Conservation (phyloP, 2,113 vertebrate genomes). For the Seriola aureovittata region DNA sequence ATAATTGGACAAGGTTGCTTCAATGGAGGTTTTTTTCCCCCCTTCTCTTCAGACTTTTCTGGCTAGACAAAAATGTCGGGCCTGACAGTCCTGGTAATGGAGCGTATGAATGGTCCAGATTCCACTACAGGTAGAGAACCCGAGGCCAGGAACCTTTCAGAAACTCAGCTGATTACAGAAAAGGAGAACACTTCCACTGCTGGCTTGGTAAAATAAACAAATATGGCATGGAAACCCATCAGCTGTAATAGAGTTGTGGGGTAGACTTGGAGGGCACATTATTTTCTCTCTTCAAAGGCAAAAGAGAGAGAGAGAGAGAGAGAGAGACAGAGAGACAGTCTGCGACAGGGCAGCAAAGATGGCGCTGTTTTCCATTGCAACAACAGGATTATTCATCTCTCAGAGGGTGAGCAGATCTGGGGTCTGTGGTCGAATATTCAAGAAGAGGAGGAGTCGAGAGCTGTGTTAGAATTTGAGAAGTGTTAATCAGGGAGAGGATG, state of each 20-base stretch:
- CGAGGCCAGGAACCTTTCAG: slow-evolving; percentile 67
- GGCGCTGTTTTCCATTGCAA: slow-evolving; percentile 54
- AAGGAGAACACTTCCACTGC: slow-evolving; percentile 64
- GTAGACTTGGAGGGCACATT: slow-evolving; percentile 42
- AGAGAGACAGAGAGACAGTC: background rate
- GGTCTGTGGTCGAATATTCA: slow-evolving; percentile 61
- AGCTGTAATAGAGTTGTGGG: slow-evolving; percentile 46
- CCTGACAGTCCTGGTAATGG: slow-evolving; percentile 74
- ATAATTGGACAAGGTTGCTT: slow-evolving; percentile 60
- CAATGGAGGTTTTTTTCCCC: slow-evolving; percentile 24
- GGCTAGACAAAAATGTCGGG: slow-evolving; percentile 63
- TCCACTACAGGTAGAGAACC: slow-evolving; percentile 72
- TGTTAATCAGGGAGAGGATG: slow-evolving; percentile 97
- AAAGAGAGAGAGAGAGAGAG: slow-evolving; percentile 11
- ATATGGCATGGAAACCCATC: slow-evolving; percentile 65
- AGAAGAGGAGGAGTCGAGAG: slow-evolving; percentile 86
- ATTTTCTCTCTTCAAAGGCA: slow-evolving; percentile 56
- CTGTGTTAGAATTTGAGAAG: slow-evolving; percentile 92
- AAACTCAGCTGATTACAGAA: slow-evolving; percentile 77
- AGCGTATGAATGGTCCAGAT: slow-evolving; percentile 69
- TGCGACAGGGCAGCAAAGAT: slow-evolving; percentile 75
- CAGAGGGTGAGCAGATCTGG: slow-evolving; percentile 58
- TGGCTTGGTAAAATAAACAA: slow-evolving; percentile 77
- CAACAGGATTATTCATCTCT: slow-evolving; percentile 62
- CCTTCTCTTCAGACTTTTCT: slow-evolving; percentile 36